Percentiles rank a stretch among this genome's conserved stretches.
phyloP scores from a whole-genome alignment of 92 coral and sea anemone genomes.

The Parazoanthus swiftii region DNA sequence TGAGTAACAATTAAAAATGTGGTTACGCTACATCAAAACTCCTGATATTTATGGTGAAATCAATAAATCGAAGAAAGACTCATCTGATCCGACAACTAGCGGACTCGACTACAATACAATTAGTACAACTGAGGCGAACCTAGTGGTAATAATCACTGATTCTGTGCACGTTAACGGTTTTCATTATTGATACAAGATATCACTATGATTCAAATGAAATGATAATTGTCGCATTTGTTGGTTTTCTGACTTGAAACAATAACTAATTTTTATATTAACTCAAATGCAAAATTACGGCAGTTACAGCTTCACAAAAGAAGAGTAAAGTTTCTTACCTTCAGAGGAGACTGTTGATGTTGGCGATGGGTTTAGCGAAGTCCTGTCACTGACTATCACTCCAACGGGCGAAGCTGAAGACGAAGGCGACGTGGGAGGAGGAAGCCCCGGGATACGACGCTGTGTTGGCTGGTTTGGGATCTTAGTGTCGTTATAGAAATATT shows the following conservation, averaged over 20 bases:
- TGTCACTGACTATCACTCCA: slow-evolving; percentile 26
- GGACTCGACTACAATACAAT: not conserved
- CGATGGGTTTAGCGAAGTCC: slow-evolving; percentile 18
- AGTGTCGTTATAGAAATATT: slow-evolving; percentile 11
- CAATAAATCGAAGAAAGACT: not conserved
- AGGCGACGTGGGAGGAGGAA: slow-evolving; percentile 8
- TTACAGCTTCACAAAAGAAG: not conserved
- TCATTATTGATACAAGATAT: not conserved
- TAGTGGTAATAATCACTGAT: not conserved
- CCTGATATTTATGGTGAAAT: not conserved
- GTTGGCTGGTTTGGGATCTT: slow-evolving; percentile 13
- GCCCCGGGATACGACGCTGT: not conserved
- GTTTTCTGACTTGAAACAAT: slow-evolving; percentile 12
- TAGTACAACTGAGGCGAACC: not conserved
- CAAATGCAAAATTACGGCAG: not conserved
- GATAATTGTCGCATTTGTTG: slow-evolving; percentile 14
- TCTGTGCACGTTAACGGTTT: not conserved
- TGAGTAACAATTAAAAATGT: not conserved
- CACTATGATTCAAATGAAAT: slow-evolving; percentile 3
- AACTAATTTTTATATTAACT: not conserved
- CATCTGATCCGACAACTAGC: not conserved
- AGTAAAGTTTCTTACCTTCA: slow-evolving; percentile 3
- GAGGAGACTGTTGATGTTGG: slow-evolving; percentile 34
- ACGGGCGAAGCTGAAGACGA: slow-evolving; percentile 34
- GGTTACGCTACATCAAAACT: not conserved